Percentiles rank a stretch among this genome's conserved stretches.
Conservation (phyloP, 1,140 invertebrate species). For the Zaprionus davidi region DNA sequence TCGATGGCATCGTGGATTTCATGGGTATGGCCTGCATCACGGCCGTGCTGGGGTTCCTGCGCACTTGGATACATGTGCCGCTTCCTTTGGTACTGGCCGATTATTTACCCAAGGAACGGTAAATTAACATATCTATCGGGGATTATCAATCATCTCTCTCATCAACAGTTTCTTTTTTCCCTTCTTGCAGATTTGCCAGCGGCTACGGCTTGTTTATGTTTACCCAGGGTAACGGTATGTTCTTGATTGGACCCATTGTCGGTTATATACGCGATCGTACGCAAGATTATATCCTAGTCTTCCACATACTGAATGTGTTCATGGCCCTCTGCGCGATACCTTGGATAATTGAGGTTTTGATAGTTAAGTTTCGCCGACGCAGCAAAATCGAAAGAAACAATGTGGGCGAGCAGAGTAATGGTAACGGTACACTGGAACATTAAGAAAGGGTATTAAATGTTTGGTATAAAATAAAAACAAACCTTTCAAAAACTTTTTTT, state of each 20-base stretch:
- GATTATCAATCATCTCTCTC: neutral
- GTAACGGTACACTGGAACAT: slow-evolving; percentile 30
- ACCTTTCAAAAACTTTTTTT: neutral
- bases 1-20: slow-evolving; percentile 71
- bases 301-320: slow-evolving; percentile 80
- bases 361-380: slow-evolving; percentile 69
- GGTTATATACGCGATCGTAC: slow-evolving; percentile 81
- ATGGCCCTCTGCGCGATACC: slow-evolving; percentile 80
- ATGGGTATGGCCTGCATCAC: slow-evolving; percentile 84
- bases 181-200: slow-evolving; percentile 85
- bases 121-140: neutral
- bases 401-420: slow-evolving; percentile 55
- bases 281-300: slow-evolving; percentile 72
- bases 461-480: neutral
- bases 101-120: slow-evolving; percentile 86
- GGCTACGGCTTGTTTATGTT: slow-evolving; percentile 88
- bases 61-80: slow-evolving; percentile 86
- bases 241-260: slow-evolving; percentile 73
- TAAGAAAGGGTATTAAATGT: slow-evolving; percentile 13
- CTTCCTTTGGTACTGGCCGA: slow-evolving; percentile 87
- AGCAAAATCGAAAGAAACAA: slow-evolving; percentile 64
- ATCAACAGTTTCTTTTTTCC: neutral
- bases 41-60: slow-evolving; percentile 85
- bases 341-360: slow-evolving; percentile 75
- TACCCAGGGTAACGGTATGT: slow-evolving; percentile 85